Evolutionary conservation across 2,888 invertebrate species (phyloP), one percentile per base, ranked within the genome.

Genomic region (Aricia artaxerxes): DNA sequence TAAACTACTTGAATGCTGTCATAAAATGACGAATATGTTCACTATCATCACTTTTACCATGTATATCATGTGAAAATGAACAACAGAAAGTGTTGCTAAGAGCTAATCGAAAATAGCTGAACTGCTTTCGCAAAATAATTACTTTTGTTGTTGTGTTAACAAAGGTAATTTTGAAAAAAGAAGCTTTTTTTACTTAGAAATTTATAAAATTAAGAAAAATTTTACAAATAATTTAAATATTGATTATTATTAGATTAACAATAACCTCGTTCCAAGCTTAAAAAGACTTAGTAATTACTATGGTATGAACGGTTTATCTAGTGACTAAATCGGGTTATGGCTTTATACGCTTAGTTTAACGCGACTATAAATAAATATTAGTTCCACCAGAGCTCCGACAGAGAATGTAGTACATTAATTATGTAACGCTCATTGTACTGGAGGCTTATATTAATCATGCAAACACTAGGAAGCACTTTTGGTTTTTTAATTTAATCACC

Each of bases 341-440:
- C 35, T 35, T 69, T 69, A 69, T 31, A 35, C 35, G 44, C n/a
- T 73, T 24, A 40, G 44, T 73, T 49, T 31, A 49, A 49, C 73
- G 73, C 38, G 60, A 69, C 44, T 73, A 73, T 73, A 73, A 73
- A 73, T 73, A 73, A 73, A 49, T 73, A 44, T 73, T 73, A 49
- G 49, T 73, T 73, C 2, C n/a, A 73, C 24, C 31, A 73, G 49
- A 24, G 73, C 69, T 73, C 3, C 1, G 11, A 6, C 7, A 24
- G 44, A 73, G 73, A 73, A 73, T 11, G 44, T n/a, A 11, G 73
- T 40, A 49, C 24, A 49, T 73, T 73, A 49, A 49, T 73, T 49
- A 49, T 73, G 44, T 24, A 73, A 49, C 49, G 7, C 9, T 44
- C 31, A 69, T 64, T 64, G 64, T 69, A 31, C 69, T 69, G 69